Percentiles rank a stretch among this genome's conserved stretches.
Evolutionary conservation across 2,797 vertebrate genomes (phyloP).

Genomic region (Tinamus major): DNA sequence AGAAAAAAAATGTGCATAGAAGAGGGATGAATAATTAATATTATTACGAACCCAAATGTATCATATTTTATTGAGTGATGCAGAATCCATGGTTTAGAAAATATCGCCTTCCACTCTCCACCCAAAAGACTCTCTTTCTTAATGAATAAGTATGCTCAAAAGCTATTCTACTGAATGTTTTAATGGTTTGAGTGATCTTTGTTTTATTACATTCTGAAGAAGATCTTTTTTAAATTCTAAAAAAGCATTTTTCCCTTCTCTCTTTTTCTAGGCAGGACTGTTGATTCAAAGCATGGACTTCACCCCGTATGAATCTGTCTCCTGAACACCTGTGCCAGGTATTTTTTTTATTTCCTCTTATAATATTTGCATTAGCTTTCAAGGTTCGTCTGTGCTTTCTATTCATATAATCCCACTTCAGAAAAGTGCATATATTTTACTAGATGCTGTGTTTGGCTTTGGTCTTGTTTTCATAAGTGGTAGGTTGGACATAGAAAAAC

Average conservation of each 20-base stretch:
- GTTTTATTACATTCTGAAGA: background rate
- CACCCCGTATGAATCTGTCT: background rate
- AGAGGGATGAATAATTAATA: background rate
- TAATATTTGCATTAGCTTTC: background rate
- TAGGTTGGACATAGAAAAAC: background rate
- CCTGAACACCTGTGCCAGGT: constrained; percentile 13
- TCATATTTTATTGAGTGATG: background rate
- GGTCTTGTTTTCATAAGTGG: background rate
- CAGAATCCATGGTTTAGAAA: background rate
- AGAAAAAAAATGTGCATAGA: background rate
- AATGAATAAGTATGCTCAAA: background rate
- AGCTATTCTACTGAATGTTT: background rate
- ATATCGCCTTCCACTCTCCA: background rate
- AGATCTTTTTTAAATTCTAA: background rate
- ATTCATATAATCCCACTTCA: accelerated
- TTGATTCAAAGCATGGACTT: accelerated
- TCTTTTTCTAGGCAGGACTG: background rate
- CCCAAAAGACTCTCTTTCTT: background rate
- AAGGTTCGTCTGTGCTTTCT: background rate
- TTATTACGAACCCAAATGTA: background rate
- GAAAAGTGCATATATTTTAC: background rate
- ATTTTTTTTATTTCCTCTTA: background rate
- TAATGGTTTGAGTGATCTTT: background rate
- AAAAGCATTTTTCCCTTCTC: accelerated
- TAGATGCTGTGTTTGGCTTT: background rate